Base-by-base conservation (phyloP, 2,888 invertebrate species). In the Girardia tigrina region DNA sequence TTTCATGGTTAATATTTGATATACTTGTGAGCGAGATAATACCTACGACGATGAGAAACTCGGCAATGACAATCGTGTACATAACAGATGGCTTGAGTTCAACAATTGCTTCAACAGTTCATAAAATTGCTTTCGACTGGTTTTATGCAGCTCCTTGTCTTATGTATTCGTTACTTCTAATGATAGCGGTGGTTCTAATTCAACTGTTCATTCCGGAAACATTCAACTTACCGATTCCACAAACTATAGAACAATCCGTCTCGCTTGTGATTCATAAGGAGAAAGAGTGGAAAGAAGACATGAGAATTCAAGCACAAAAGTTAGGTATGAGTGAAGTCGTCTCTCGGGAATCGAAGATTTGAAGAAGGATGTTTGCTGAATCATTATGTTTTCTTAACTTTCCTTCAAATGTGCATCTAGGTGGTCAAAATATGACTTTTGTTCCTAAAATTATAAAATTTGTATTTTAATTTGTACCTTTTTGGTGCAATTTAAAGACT, bases 1-100 rank as follows among this genome's bases (percentile, higher is more conserved):
- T n/a, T 56, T n/a, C 56, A 2, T 56, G 56, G 56, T 56, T 56
- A 56, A 16, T 56, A 8, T 56, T 56, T 56, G 56, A 56, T 56
- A 56, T 56, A 12, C n/a, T 56, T 2, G 23, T 2, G 4, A 56
- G 23, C n/a, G 56, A 56, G 56, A 4, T 56, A 6, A 56, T 56
- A 2, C 56, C 56, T 8, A 56, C 56, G 4, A 56, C 56, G 23
- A n/a, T 20, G n/a, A 56, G 56, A n/a, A 56, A 56, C 23, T 4
- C 56, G 23, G 56, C 56, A 16, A 16, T 56, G 8, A 20, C 56
- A 4, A 12, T 56, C 4, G 56, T 56, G 20, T 56, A 56, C 23
- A 8, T 56, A 56, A 16, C 56, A 12, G 56, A 20, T 56, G 56
- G 56, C 4, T 2, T 56, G n/a, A 23, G 56, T 16, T 56, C 56